A percentile compares a stretch with the other conserved stretches of the same genome.
These are phyloP conservation scores for Pogonognathellus flavescens DNA, from an alignment of 1,140 invertebrate genomes.

Conservation along the genomic window DNA sequence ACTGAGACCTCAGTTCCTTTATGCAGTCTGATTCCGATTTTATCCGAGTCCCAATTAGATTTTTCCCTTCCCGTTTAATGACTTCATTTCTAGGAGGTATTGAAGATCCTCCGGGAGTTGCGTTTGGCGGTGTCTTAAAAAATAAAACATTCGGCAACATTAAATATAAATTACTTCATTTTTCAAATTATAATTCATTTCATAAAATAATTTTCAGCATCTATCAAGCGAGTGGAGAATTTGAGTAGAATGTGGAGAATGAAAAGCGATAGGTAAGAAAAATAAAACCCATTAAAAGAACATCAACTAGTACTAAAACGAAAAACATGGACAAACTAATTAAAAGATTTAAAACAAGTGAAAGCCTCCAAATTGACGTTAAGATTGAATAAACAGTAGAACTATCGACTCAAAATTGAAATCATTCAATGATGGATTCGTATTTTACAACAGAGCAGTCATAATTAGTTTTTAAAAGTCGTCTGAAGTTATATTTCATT, in stretches of 20 bases:
- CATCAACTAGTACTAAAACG: no score
- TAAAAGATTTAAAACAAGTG: no score
- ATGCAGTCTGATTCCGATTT: constrained; percentile 77
- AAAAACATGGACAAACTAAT: no score
- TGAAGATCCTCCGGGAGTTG: constrained; percentile 40
- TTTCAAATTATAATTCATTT: not conserved
- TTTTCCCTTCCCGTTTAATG: constrained; percentile 15
- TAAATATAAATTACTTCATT: not conserved
- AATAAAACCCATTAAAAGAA: no score
- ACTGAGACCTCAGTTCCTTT: constrained; percentile 88
- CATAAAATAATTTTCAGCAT: not conserved
- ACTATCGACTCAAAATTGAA: no score
- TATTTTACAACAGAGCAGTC: no score
- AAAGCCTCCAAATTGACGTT: no score
- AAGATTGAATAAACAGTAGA: no score
- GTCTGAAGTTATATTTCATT: no score
- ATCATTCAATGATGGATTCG: no score
- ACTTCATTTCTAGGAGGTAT: constrained; percentile 47
- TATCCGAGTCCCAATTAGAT: constrained; percentile 69
- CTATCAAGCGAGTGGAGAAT: not conserved
- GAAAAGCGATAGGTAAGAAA: no score
- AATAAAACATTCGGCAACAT: not conserved
- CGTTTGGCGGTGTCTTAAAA: constrained; percentile 55
- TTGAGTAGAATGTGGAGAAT: not conserved
- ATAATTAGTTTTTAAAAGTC: no score